Percentiles rank a stretch among this genome's conserved stretches.
phyloP scores from a whole-genome alignment of 2,113 vertebrate species.

The Sapajus apella region DNA sequence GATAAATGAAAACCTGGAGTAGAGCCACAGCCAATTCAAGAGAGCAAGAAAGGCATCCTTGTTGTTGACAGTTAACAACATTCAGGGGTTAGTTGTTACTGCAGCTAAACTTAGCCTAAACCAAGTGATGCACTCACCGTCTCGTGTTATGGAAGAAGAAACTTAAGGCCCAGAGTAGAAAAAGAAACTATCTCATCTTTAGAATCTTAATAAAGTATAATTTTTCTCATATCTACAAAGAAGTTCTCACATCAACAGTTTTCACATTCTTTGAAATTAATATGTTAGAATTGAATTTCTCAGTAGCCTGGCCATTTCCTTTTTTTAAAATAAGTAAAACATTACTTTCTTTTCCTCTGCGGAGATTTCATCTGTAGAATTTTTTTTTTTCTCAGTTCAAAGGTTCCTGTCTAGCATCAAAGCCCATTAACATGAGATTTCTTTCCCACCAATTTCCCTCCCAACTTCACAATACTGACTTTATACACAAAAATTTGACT shows the following conservation, averaged over 20 bases:
- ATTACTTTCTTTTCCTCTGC: slow-evolving; percentile 65
- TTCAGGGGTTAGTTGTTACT: neutral
- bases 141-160: slow-evolving; percentile 41
- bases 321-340: slow-evolving; percentile 23
- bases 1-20: neutral
- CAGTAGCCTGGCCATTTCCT: slow-evolving; percentile 26
- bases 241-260: slow-evolving; percentile 56
- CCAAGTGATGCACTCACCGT: neutral
- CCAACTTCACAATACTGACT: slow-evolving; percentile 17
- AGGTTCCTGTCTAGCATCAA: slow-evolving; percentile 58
- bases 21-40: neutral
- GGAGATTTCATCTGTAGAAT: slow-evolving; percentile 50
- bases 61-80: neutral
- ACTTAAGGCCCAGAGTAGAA: neutral
- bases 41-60: slow-evolving; percentile 16
- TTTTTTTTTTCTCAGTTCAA: slow-evolving; percentile 44
- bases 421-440: slow-evolving; percentile 50
- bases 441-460: slow-evolving; percentile 25
- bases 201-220: neutral
- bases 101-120: neutral
- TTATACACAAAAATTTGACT: slow-evolving; percentile 47
- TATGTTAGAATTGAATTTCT: slow-evolving; percentile 22
- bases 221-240: neutral
- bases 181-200: slow-evolving; percentile 27
- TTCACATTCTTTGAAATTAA: slow-evolving; percentile 60